These are phyloP conservation scores for Cataglyphis rosenhaueri DNA, from an alignment of 2,888 invertebrate genomes.

Conservation along the genomic window DNA sequence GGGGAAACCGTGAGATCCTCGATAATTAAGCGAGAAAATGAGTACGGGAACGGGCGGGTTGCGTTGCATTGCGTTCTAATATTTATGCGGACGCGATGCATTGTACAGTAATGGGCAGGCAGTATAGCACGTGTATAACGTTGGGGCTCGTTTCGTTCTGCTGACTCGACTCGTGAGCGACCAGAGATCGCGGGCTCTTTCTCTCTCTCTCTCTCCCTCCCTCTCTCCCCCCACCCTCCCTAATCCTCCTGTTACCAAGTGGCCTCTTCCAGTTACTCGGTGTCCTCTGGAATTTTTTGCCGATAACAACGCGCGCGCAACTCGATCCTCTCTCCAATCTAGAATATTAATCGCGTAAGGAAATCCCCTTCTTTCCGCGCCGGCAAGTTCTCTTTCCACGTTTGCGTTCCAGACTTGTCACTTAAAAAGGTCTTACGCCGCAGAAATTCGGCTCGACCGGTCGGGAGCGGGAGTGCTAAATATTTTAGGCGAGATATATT, in stretches of 20 bases:
- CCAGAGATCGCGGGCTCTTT: conserved; percentile 8
- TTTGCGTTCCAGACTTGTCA: not conserved
- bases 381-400: not conserved
- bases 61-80: conserved; percentile 28
- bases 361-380: not conserved
- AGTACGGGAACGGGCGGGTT: conserved; percentile 48
- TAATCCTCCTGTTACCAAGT: conserved; percentile 56
- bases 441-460: conserved; percentile 14
- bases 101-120: not conserved
- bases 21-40: conserved; percentile 70
- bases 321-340: conserved; percentile 56
- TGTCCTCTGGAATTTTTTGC: conserved; percentile 51
- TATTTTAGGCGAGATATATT: not conserved
- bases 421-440: conserved; percentile 26
- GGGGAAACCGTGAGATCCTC: conserved; percentile 61
- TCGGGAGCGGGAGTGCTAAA: not conserved
- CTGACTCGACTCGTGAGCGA: conserved; percentile 22
- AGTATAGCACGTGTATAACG: not conserved
- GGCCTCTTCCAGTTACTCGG: conserved; percentile 16
- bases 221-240: not conserved
- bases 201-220: too few species aligned
- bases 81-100: conserved; percentile 32
- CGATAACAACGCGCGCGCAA: conserved; percentile 57
- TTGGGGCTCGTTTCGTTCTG: conserved; percentile 13
- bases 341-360: conserved; percentile 66